Base-by-base conservation (phyloP, 37 sponge, comb jelly and placozoan genomes). In the Hexactinellida sp. region DNA sequence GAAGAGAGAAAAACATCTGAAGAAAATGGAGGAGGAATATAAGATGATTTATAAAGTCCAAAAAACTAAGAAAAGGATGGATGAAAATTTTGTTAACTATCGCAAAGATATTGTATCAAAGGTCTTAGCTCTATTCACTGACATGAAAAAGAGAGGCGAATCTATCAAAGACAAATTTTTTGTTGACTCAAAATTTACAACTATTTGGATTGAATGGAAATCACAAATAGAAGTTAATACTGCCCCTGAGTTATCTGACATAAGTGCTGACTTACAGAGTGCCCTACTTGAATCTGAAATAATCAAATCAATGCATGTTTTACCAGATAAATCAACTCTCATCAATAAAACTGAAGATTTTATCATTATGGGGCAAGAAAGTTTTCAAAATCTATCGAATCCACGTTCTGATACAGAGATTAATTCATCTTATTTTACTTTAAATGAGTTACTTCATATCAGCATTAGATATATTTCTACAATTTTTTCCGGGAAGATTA, bases 1-100 rank as follows among this genome's bases (percentile, higher is more conserved):
- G 25, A 63, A 63, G 76, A 23, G 76, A 28, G 76, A 63, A 63
- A 25, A 25, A 63, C 76, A 63, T 25, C 3, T 28, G 1, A 63
- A 63, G 19, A n/a, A 63, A n/a, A 63, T 63, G 76, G 76, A 63
- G 13, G 30, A n/a, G 13, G 76, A 63, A 7, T 63, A 32, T 7
- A 63, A 10, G 3, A 32, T 28, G 34, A 63, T 63, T 23, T n/a
- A 63, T 28, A 10, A n/a, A 63, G 32, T 63, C 3, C 76, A 63
- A 63, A 10, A 63, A 63, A 63, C 25, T 63, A 63, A 63, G 76
- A 63, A 63, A 63, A n/a, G 13, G 13, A 63, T 63, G 76, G 76
- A 63, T 63, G 28, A 63, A n/a, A 63, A 63, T 25, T 63, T 63
- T n/a, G 30, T n/a, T 7, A 63, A 23, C 3, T 63, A 3, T 63